These are phyloP conservation scores for Heterodera schachtii DNA, from an alignment of 1,140 invertebrate species.

Conservation along the genomic window DNA sequence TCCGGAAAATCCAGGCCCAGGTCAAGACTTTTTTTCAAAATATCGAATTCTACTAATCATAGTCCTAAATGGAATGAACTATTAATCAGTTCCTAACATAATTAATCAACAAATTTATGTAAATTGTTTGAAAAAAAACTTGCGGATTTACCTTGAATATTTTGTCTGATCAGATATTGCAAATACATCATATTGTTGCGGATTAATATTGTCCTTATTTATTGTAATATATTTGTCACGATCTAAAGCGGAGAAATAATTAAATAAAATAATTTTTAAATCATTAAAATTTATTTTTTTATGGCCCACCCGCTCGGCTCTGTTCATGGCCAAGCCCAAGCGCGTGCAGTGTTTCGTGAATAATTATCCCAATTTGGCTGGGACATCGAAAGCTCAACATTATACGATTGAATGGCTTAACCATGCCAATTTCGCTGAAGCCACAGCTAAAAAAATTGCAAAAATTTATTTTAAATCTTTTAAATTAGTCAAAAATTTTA, in stretches of 20 bases:
- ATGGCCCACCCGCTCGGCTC: neutral
- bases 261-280: too few species aligned
- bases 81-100: too few species aligned
- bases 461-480: neutral
- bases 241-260: slow-evolving; percentile 57
- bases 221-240: slow-evolving; percentile 68
- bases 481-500: neutral
- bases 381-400: neutral
- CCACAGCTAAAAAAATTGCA: neutral
- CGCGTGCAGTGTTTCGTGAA: slow-evolving; percentile 18
- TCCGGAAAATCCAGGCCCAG: too few species aligned
- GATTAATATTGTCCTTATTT: slow-evolving; percentile 69
- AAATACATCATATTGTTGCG: slow-evolving; percentile 62
- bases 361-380: neutral
- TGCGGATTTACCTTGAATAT: slow-evolving; percentile 45
- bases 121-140: neutral
- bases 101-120: too few species aligned
- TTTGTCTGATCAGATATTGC: slow-evolving; percentile 54
- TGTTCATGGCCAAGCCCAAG: slow-evolving; percentile 14
- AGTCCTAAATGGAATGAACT: too few species aligned
- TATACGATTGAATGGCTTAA: neutral
- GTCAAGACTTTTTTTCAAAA: too few species aligned
- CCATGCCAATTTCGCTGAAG: neutral
- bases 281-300: too few species aligned
- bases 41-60: too few species aligned